These are phyloP conservation scores for Cisticola juncidis DNA, from an alignment of 2,113 vertebrate genomes.

Conservation along the genomic window DNA sequence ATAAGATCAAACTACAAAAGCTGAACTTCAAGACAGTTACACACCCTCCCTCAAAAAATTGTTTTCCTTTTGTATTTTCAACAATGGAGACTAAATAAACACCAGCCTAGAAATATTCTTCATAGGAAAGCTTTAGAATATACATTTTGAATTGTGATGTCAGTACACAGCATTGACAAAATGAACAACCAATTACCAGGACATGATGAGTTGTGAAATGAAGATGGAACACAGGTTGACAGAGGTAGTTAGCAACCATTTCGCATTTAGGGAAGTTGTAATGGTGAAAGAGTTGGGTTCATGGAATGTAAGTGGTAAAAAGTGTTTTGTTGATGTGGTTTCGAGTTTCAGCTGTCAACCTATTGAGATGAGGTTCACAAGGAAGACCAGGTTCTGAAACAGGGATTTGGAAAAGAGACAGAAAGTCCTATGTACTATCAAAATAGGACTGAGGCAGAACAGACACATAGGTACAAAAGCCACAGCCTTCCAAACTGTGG, in stretches of 20 bases:
- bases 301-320: not conserved
- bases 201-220: not conserved
- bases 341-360: not conserved
- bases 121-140: not conserved
- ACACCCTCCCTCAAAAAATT: fast-evolving
- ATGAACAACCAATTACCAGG: not conserved
- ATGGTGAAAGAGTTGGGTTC: not conserved
- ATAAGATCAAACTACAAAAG: not conserved
- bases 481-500: not conserved
- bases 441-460: not conserved
- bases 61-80: not conserved
- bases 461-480: not conserved
- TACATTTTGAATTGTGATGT: not conserved
- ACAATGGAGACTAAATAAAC: not conserved
- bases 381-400: not conserved
- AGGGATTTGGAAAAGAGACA: not conserved
- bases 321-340: not conserved
- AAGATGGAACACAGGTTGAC: not conserved
- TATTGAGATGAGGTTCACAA: not conserved
- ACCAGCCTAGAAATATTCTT: not conserved
- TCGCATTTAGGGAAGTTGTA: not conserved
- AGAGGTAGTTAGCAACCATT: not conserved
- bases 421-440: not conserved
- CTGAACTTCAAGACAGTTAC: not conserved
- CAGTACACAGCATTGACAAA: not conserved